Conservation (phyloP, 2,113 vertebrate genomes). For the Sorex araneus region DNA sequence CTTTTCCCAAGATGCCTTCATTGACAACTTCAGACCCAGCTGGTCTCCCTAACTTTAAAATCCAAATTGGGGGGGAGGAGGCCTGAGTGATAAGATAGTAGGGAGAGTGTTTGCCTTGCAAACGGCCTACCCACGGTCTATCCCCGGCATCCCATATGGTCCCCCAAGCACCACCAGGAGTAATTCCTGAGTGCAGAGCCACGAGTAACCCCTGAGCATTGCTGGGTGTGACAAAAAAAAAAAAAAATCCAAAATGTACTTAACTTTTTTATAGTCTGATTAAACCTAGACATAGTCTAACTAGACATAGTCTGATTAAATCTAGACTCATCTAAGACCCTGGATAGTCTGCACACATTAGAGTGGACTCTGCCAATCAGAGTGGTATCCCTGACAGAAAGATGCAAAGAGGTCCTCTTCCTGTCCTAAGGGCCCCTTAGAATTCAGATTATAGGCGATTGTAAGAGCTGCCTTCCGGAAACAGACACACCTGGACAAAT, state of each 20-base stretch:
- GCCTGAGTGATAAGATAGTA: no score
- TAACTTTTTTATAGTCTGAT: neutral
- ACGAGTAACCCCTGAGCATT: no score
- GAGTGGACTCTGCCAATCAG: neutral
- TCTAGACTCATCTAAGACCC: neutral
- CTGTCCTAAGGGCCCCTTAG: neutral
- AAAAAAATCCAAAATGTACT: neutral
- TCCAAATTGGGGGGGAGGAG: slow-evolving; percentile 20
- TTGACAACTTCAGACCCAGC: slow-evolving; percentile 32
- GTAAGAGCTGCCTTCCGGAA: slow-evolving; percentile 15
- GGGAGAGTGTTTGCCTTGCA: no score
- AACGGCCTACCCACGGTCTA: no score
- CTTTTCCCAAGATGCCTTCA: slow-evolving; percentile 28
- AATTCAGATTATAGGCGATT: neutral
- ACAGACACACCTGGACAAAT: slow-evolving; percentile 9
- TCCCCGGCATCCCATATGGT: no score
- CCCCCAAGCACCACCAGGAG: no score
- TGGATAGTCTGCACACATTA: neutral
- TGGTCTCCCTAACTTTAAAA: slow-evolving; percentile 49
- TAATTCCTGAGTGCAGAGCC: no score
- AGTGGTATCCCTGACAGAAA: neutral
- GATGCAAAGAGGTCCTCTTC: neutral
- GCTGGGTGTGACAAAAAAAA: no score
- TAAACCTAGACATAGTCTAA: neutral
- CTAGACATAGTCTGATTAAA: slow-evolving; percentile 9